These are phyloP conservation scores for Falcaria lacertinaria DNA, from an alignment of 2,888 invertebrate genomes.

Conservation along the genomic window DNA sequence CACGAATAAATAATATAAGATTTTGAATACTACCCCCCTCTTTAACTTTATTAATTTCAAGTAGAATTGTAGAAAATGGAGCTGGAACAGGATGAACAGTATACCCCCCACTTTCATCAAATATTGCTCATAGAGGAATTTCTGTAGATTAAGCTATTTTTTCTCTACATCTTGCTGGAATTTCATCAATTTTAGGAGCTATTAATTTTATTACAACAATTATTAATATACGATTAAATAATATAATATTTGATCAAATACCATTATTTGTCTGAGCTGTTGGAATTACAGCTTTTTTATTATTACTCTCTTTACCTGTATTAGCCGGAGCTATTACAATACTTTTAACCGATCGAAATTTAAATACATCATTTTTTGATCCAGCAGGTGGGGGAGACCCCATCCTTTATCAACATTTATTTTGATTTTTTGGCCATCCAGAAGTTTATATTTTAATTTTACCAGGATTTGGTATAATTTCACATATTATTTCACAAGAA, in stretches of 20 bases:
- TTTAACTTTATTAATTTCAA: constrained; percentile 81
- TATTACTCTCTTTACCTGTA: constrained; percentile 86
- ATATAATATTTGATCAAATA: constrained; percentile 82
- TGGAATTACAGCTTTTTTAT: constrained; percentile 67
- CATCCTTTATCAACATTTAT: constrained; percentile 89
- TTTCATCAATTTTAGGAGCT: constrained; percentile 86
- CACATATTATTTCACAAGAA: constrained; percentile 87
- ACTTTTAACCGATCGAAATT: constrained; percentile 87
- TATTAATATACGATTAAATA: constrained; percentile 83
- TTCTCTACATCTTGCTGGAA: constrained; percentile 86
- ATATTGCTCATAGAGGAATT: constrained; percentile 82
- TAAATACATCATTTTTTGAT: constrained; percentile 91
- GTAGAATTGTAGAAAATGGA: constrained; percentile 83
- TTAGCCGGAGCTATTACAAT: constrained; percentile 90
- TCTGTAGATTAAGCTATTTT: constrained; percentile 89
- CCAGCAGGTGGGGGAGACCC: constrained; percentile 90
- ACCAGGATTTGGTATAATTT: constrained; percentile 90
- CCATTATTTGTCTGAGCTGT: constrained; percentile 88
- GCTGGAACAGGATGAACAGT: constrained; percentile 89
- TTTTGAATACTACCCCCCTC: constrained; percentile 89
- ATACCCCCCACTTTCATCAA: constrained; percentile 84
- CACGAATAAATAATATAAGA: constrained; percentile 91
- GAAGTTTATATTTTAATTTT: constrained; percentile 93
- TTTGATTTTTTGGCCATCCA: constrained; percentile 93
- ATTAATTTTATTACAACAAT: constrained; percentile 90